Evolutionary conservation across 2,113 vertebrate species (phyloP).

Genomic region (Gallinago undulata): DNA sequence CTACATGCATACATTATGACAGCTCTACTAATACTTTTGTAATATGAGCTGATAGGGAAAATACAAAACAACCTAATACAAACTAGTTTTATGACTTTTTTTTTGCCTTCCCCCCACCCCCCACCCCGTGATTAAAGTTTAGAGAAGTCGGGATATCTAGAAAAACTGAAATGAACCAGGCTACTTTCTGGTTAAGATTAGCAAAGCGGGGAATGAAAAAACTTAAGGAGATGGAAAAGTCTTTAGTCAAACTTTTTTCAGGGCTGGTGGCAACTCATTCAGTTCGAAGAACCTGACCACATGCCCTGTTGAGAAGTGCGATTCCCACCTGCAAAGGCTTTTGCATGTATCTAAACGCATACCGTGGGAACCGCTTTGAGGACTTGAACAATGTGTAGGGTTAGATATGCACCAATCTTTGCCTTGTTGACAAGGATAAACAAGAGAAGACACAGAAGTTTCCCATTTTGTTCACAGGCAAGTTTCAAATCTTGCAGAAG

Average conservation of each 20-base stretch:
- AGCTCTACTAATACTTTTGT: neutral
- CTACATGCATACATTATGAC: neutral
- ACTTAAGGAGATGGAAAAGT: neutral
- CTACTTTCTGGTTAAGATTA: neutral
- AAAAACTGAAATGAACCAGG: neutral
- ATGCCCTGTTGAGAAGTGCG: neutral
- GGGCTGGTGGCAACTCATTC: neutral
- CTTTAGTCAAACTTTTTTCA: neutral
- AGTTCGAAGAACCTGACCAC: neutral
- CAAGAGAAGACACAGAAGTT: neutral
- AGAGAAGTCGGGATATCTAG: neutral
- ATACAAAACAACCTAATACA: neutral
- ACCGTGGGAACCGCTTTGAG: neutral
- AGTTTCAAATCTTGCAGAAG: conserved; percentile 1
- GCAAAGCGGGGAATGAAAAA: neutral
- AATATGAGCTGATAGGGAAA: neutral
- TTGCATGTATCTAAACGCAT: neutral
- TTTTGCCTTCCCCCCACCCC: too few species aligned
- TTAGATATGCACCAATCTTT: neutral
- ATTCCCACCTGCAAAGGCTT: neutral
- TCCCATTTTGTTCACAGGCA: neutral
- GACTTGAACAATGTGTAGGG: neutral
- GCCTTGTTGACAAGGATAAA: neutral
- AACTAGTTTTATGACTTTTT: neutral
- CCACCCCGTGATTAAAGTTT: neutral